These are phyloP conservation scores for Hesperia comma DNA, from an alignment of 2,888 invertebrate species.

Conservation along the genomic window DNA sequence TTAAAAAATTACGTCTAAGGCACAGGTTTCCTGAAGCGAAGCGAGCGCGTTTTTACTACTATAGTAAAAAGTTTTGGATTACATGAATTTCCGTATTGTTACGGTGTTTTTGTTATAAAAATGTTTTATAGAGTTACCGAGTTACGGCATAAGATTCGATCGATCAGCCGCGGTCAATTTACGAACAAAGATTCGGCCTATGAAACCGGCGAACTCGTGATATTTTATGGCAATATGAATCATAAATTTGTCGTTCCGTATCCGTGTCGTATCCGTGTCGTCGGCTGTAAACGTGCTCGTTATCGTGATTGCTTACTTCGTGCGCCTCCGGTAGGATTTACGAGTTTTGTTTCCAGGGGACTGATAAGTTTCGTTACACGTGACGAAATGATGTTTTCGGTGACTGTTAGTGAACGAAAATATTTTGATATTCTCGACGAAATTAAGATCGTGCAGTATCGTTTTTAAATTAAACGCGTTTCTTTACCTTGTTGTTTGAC, in stretches of 20 bases:
- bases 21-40: too few species aligned
- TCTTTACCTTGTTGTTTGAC: too few species aligned
- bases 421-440: too few species aligned
- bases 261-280: slow-evolving; percentile 41
- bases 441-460: too few species aligned
- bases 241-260: slow-evolving; percentile 41
- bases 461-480: too few species aligned
- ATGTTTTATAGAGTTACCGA: slow-evolving; percentile 1
- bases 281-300: slow-evolving; percentile 40
- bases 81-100: slow-evolving; percentile 26
- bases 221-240: slow-evolving; percentile 33
- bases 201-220: slow-evolving; percentile 15
- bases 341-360: slow-evolving; percentile 28
- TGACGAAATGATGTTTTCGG: background rate
- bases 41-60: too few species aligned
- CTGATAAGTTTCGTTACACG: slow-evolving; percentile 12
- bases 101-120: slow-evolving; percentile 4
- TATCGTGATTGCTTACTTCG: slow-evolving; percentile 42
- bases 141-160: slow-evolving; percentile 15
- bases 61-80: slow-evolving; percentile 18
- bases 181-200: slow-evolving; percentile 20
- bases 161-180: slow-evolving; percentile 19
- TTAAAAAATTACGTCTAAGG: too few species aligned
- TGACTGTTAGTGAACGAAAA: background rate
- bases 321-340: slow-evolving; percentile 42